A percentile compares a stretch with the other conserved stretches of the same genome.
Evolutionary conservation across 2,888 invertebrate species (phyloP).

Genomic region (Agrochola litura): DNA sequence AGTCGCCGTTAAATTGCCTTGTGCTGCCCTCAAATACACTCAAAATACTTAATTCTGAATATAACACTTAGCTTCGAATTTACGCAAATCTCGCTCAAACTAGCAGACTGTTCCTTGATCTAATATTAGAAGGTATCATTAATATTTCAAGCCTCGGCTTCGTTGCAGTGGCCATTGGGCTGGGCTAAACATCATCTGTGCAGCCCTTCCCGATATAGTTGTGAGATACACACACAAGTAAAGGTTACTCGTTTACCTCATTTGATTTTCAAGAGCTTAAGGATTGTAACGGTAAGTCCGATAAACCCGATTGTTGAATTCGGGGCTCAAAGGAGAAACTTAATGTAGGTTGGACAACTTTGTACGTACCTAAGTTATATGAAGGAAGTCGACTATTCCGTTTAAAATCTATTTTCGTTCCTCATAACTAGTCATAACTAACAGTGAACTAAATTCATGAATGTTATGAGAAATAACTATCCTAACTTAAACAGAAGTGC

Average conservation of each 20-base stretch:
- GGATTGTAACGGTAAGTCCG: conserved; percentile 53
- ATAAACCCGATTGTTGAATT: conserved; percentile 57
- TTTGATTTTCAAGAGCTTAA: conserved; percentile 62
- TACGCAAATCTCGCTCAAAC: conserved; percentile 19
- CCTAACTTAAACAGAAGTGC: conserved; percentile 46
- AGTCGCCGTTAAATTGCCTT: not conserved
- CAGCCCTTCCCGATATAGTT: conserved; percentile 15
- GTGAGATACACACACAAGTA: conserved; percentile 24
- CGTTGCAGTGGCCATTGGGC: conserved; percentile 25
- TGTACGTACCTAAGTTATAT: conserved; percentile 3
- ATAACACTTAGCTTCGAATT: conserved; percentile 26
- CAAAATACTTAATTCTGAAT: conserved; percentile 1
- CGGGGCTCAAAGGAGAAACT: conserved; percentile 30
- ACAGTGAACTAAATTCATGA: conserved; percentile 26
- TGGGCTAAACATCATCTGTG: conserved; percentile 30
- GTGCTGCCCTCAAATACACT: not conserved
- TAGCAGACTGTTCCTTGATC: conserved; percentile 44
- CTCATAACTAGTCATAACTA: not conserved
- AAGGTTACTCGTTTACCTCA: conserved; percentile 35
- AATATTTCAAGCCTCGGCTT: conserved; percentile 46
- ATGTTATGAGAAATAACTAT: conserved; percentile 40
- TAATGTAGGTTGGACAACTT: conserved; percentile 27
- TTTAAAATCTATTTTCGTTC: conserved; percentile 15
- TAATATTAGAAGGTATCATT: conserved; percentile 52
- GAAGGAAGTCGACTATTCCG: conserved; percentile 5